Evolutionary conservation across 2,113 vertebrate species (phyloP), one percentile per base, ranked within the genome.

Genomic region (Spea multiplicata): DNA sequence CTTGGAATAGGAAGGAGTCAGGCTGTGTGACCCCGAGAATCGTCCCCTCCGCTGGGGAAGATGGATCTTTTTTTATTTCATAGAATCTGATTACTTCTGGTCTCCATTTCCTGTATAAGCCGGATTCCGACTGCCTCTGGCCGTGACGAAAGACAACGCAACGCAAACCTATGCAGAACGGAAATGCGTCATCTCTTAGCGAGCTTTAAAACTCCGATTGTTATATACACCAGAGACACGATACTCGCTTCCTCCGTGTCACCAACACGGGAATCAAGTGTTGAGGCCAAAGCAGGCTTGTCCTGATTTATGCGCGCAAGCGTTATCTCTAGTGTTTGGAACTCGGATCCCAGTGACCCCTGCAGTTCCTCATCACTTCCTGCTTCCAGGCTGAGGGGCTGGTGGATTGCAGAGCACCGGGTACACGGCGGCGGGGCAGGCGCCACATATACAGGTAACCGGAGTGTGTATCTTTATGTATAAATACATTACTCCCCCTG

Each of bases 351-450:
- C 55, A 13, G 55, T 13, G 14, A 13, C 10, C 55, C 12, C 55
- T 12, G 4, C 8, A 12, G 55, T 59, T 59, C 1, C 55, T 59
- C 55, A 17, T 76, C 74, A 69, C 66, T 69, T 76, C 74, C 74
- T 68, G 45, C 52, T 76, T 76, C 74, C 74, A 52, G 74, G 55
- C 6, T 76, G 64, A 50, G 14, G 74, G 44, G 53, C 47, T 49
- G 16, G 30, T 0, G 8, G 49, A 53, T 53, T 47, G 17, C 59
- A 14, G 17, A 13, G n/a, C 16, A n/a, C 0, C 44, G 9, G 3
- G 6, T 53, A 53, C 50, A 8, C 50, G 10, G 45, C 46, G n/a
- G 16, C n/a, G 9, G 0, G 2, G 5, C 48, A 10, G 48, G 30
- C 47, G 49, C 48, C n/a, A 47, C 13, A 30, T 59, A 52, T 53